Conservation (phyloP, 2,113 vertebrate species). For the Pollimyrus isidori region DNA sequence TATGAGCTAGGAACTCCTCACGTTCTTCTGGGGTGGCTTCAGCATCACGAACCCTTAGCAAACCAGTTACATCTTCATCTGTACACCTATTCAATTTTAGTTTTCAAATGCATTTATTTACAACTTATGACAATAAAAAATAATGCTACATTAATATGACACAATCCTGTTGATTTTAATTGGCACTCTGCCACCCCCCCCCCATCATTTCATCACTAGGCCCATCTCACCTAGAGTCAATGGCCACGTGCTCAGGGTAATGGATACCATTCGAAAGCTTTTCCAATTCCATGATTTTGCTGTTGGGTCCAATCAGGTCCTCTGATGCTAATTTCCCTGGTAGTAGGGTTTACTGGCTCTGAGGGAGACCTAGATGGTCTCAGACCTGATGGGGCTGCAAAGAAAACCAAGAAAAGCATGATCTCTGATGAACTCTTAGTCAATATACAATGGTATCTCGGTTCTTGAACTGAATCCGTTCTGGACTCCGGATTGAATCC, state of each 20-base stretch:
- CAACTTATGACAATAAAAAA: not conserved
- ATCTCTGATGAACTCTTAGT: no score
- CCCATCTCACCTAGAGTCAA: not conserved
- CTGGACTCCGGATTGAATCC: no score
- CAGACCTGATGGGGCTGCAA: not conserved
- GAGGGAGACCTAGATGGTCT: not conserved
- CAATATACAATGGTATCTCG: no score
- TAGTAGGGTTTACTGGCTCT: not conserved
- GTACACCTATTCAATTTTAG: not conserved
- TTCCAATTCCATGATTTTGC: not conserved
- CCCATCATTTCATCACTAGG: not conserved
- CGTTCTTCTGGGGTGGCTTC: not conserved
- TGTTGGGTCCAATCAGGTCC: not conserved
- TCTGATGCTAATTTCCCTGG: not conserved
- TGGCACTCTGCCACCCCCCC: not conserved
- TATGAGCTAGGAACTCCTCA: not conserved
- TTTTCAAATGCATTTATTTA: no score
- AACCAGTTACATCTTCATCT: not conserved
- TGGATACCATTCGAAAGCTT: not conserved
- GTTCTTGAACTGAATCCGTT: no score
- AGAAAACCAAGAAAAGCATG: not conserved
- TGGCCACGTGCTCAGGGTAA: not conserved
- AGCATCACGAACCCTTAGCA: not conserved
- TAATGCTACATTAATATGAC: not conserved
- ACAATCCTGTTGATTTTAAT: not conserved